Evolutionary conservation across 2,113 vertebrate species (phyloP).

Genomic region (Leucopternis melanops): DNA sequence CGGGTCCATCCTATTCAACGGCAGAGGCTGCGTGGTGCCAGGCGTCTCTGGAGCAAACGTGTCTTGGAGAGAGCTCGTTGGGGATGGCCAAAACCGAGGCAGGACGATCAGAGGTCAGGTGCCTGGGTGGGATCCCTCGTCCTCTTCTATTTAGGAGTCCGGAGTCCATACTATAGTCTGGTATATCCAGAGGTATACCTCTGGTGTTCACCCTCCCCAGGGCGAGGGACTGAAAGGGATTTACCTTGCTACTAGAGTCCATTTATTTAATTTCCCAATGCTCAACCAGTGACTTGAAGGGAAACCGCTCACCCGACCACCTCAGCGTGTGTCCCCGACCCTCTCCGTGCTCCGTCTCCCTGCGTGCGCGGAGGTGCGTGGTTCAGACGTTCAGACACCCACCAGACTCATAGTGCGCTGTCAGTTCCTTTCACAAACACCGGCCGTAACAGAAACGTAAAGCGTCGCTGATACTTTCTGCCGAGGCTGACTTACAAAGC

Average conservation of each 20-base stretch:
- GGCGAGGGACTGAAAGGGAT: neutral
- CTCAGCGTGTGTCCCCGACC: neutral
- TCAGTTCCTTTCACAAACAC: neutral
- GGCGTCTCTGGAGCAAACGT: neutral
- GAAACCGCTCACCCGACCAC: neutral
- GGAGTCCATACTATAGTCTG: no score
- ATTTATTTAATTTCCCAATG: neutral
- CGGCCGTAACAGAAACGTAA: neutral
- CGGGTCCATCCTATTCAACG: neutral
- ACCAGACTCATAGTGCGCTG: neutral
- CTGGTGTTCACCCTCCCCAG: neutral
- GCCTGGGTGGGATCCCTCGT: neutral
- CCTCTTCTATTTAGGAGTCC: neutral
- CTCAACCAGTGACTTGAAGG: neutral
- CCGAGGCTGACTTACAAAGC: neutral
- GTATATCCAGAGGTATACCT: neutral
- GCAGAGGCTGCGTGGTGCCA: neutral
- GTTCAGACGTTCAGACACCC: neutral
- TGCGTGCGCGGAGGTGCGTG: neutral
- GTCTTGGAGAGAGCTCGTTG: neutral
- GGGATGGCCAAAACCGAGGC: neutral
- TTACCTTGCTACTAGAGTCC: neutral
- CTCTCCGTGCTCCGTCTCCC: neutral
- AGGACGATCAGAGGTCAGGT: neutral
- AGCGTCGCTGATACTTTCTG: neutral